phyloP scores from a whole-genome alignment of 2,113 vertebrate genomes.

The Xiphophorus hellerii region DNA sequence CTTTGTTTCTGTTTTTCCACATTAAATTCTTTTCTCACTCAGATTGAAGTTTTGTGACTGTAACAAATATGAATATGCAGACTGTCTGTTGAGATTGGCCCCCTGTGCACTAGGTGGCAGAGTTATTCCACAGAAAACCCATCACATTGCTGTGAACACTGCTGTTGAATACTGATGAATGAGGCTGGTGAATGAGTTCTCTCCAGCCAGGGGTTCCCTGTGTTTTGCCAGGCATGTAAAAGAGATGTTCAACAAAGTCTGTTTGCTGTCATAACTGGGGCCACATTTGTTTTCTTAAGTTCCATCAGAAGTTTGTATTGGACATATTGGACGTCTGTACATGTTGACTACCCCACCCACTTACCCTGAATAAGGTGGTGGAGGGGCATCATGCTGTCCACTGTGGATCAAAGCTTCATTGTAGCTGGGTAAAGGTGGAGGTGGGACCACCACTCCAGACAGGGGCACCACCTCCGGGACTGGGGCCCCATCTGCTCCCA shows the following conservation, averaged over 20 bases:
- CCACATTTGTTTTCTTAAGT: background rate
- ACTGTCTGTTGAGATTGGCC: background rate
- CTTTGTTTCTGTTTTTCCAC: too few relatives aligned
- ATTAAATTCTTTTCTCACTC: too few relatives aligned
- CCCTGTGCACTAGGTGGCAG: background rate
- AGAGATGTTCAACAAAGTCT: too few relatives aligned
- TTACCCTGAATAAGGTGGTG: slow-evolving; percentile 88
- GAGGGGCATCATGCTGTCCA: slow-evolving; percentile 86
- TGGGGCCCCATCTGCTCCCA: slow-evolving; percentile 58
- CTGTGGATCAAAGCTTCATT: slow-evolving; percentile 82
- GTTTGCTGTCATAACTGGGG: too few relatives aligned
- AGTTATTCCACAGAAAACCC: too few relatives aligned
- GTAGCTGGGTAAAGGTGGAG: slow-evolving; percentile 85
- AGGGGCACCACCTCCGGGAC: slow-evolving; percentile 68
- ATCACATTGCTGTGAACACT: too few relatives aligned
- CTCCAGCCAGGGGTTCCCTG: too few relatives aligned
- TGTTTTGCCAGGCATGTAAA: too few relatives aligned
- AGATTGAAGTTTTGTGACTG: too few relatives aligned
- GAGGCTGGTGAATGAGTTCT: too few relatives aligned
- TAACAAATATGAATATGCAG: too few relatives aligned
- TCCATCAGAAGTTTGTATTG: background rate
- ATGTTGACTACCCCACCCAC: background rate
- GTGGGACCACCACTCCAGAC: slow-evolving; percentile 62
- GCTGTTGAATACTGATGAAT: too few relatives aligned
- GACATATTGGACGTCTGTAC: background rate